Evolutionary conservation across 2,113 vertebrate genomes (phyloP).

Genomic region (Numida meleagris): DNA sequence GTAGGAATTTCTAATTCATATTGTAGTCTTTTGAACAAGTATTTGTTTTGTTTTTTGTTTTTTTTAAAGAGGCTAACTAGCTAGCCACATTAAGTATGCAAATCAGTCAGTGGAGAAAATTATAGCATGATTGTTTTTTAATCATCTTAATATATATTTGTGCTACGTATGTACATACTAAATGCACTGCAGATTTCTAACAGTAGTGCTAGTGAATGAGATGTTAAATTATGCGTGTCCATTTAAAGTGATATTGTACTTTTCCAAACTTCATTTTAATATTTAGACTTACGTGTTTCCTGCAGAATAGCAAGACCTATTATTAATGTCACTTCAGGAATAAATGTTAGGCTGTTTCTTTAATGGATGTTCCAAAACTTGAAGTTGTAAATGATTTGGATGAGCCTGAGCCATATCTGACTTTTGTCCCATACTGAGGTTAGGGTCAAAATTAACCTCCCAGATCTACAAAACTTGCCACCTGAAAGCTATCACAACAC

Average conservation of each 20-base stretch:
- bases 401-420: neutral
- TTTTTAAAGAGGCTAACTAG: neutral
- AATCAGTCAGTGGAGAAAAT: neutral
- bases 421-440: neutral
- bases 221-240: neutral
- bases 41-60: neutral
- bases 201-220: neutral
- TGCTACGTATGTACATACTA: neutral
- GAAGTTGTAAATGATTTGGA: neutral
- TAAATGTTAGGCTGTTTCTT: neutral
- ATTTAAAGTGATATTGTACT: neutral
- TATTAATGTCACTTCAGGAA: neutral
- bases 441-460: neutral
- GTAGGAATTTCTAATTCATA: neutral
- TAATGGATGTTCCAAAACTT: neutral
- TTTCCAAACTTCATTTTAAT: neutral
- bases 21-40: neutral
- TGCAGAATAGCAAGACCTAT: neutral
- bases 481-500: neutral
- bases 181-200: neutral
- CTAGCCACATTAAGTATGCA: neutral
- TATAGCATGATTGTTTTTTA: neutral
- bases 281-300: neutral
- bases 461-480: neutral
- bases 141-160: neutral